These are phyloP conservation scores for Protodeltote pygarga DNA, from an alignment of 2,888 invertebrate species.

Conservation along the genomic window DNA sequence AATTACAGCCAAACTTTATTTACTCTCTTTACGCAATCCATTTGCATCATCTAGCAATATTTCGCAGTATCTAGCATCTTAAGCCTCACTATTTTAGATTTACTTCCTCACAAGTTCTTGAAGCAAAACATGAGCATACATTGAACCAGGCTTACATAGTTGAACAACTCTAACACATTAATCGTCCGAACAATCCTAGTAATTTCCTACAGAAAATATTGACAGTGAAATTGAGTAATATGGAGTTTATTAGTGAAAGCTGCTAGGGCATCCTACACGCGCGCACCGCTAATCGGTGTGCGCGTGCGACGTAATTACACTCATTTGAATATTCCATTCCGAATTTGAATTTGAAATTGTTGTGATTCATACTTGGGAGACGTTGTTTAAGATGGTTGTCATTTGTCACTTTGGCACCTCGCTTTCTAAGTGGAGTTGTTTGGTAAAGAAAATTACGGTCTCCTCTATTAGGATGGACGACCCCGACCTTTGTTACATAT, in stretches of 20 bases:
- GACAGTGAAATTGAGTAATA: slow-evolving; percentile 60
- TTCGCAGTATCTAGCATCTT: no score
- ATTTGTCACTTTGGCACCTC: slow-evolving; percentile 28
- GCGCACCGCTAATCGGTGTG: slow-evolving; percentile 58
- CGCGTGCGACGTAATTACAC: slow-evolving; percentile 66
- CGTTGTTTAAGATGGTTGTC: slow-evolving; percentile 33
- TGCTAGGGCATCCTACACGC: slow-evolving; percentile 54
- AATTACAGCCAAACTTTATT: no score
- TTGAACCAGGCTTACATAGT: slow-evolving; percentile 16
- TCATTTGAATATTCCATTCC: slow-evolving; percentile 73
- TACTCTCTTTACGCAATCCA: no score
- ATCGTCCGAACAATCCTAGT: slow-evolving; percentile 34
- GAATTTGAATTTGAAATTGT: slow-evolving; percentile 75
- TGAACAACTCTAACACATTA: slow-evolving; percentile 20
- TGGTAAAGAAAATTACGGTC: neutral
- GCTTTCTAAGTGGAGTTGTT: slow-evolving; percentile 11
- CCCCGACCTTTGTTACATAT: no score
- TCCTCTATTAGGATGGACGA: no score
- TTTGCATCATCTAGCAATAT: no score
- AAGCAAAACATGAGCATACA: slow-evolving; percentile 17
- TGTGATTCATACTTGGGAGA: slow-evolving; percentile 67
- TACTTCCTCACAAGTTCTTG: slow-evolving; percentile 22
- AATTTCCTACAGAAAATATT: slow-evolving; percentile 47
- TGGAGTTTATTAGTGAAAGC: slow-evolving; percentile 65
- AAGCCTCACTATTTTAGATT: no score